Conservation (phyloP, 2,113 vertebrate genomes). For the Anser cygnoides region DNA sequence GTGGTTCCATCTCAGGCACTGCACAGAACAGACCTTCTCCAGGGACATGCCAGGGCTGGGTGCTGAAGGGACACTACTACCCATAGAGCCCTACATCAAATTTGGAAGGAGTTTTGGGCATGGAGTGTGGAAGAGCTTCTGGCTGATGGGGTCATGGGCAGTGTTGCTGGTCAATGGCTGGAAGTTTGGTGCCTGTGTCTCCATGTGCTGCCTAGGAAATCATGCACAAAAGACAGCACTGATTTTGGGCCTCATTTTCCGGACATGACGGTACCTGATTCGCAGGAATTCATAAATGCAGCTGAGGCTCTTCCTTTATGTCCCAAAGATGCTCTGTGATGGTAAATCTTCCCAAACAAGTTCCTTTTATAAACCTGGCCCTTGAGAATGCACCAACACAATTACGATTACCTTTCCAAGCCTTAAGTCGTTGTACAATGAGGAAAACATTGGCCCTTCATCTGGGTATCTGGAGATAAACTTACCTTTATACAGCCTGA, state of each 20-base stretch:
- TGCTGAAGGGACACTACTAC: background rate
- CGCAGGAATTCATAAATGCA: background rate
- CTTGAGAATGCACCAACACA: background rate
- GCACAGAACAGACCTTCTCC: background rate
- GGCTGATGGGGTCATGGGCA: background rate
- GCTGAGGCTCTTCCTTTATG: background rate
- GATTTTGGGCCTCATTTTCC: background rate
- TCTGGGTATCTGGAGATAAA: background rate
- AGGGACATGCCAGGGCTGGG: background rate
- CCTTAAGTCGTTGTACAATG: background rate
- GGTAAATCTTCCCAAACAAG: no score
- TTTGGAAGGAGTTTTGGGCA: background rate
- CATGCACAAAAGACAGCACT: background rate
- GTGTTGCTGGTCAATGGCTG: background rate
- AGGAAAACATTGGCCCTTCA: background rate
- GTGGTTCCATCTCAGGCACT: background rate
- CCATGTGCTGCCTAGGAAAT: background rate
- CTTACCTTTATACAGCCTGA: background rate
- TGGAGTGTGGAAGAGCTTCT: background rate
- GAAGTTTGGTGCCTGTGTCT: background rate
- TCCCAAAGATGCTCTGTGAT: background rate
- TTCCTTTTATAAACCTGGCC: background rate
- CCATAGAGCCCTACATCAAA: background rate
- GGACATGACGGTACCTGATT: background rate
- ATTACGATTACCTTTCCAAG: background rate